Conservation (phyloP, 2,888 invertebrate species). For the Zygaena filipendulae region DNA sequence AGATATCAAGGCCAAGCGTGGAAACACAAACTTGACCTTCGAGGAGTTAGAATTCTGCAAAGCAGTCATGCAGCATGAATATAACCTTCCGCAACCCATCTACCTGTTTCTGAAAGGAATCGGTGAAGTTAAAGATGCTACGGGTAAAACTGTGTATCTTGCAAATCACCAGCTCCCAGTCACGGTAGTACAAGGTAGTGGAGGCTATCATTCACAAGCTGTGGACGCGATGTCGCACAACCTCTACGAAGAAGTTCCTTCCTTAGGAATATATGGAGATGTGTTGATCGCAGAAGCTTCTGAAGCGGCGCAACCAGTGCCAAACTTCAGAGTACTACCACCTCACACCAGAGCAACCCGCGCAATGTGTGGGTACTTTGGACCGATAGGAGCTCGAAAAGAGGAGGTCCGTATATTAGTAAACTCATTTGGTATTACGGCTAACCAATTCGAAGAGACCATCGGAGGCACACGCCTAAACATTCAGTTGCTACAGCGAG, state of each 20-base stretch:
- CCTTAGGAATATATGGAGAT: constrained; percentile 8
- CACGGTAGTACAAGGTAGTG: constrained; percentile 2
- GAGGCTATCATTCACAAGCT: constrained; percentile 3
- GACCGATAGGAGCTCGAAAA: constrained; percentile 3
- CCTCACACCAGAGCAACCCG: constrained; percentile 6
- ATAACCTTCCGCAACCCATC: constrained; percentile 24
- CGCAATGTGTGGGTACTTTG: constrained; percentile 1
- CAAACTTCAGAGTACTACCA: constrained; percentile 20
- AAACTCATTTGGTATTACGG: neutral
- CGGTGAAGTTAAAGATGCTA: constrained; percentile 4
- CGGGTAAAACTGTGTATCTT: constrained; percentile 8
- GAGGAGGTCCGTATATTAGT: constrained; percentile 1
- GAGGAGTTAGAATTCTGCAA: constrained; percentile 17
- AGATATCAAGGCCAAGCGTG: constrained; percentile 21
- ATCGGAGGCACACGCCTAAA: constrained; percentile 1
- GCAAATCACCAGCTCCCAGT: constrained; percentile 2
- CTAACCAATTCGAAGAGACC: constrained; percentile 1
- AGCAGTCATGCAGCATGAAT: constrained; percentile 17
- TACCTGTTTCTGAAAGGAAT: constrained; percentile 14
- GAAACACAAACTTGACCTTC: constrained; percentile 17
- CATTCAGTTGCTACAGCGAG: constrained; percentile 3
- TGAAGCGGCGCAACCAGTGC: constrained; percentile 18
- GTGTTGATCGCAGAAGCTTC: constrained; percentile 3
- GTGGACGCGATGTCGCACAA: constrained; percentile 3
- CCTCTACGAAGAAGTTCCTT: constrained; percentile 10